Evolutionary conservation across 2,797 vertebrate genomes (phyloP).

Genomic region (Mastacembelus armatus): DNA sequence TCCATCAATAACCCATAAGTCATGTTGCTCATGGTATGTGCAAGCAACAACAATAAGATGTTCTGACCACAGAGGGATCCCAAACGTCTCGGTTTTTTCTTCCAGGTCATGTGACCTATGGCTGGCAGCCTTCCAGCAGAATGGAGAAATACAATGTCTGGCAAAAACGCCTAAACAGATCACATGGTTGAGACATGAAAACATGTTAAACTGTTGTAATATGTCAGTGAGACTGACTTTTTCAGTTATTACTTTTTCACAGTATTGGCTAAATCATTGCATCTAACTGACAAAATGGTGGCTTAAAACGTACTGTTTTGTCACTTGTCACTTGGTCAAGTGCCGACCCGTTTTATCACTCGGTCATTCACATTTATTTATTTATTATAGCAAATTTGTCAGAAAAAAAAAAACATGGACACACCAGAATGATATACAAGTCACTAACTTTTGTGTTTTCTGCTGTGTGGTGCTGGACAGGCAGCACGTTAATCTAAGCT

Average conservation of each 20-base stretch:
- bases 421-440: no score
- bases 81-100: constrained; percentile 82
- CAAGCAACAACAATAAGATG: constrained; percentile 2
- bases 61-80: constrained; percentile 82
- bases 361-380: no score
- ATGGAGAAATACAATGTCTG: constrained; percentile 50
- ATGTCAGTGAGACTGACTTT: neutral
- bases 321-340: no score
- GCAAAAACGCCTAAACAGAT: constrained; percentile 59
- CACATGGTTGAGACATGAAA: neutral
- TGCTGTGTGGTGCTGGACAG: neutral
- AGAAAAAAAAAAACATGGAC: no score
- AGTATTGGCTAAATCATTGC: neutral
- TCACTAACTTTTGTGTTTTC: neutral
- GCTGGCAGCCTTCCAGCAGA: constrained; percentile 77
- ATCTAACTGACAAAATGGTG: neutral
- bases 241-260: no score
- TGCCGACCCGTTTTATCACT: no score
- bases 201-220: neutral
- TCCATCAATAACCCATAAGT: constrained; percentile 2
- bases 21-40: constrained; percentile 9
- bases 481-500: neutral
- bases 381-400: no score
- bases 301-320: no score
- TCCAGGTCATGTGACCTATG: constrained; percentile 88